phyloP scores from a whole-genome alignment of 2,113 vertebrate species.

The Elephas maximus region DNA sequence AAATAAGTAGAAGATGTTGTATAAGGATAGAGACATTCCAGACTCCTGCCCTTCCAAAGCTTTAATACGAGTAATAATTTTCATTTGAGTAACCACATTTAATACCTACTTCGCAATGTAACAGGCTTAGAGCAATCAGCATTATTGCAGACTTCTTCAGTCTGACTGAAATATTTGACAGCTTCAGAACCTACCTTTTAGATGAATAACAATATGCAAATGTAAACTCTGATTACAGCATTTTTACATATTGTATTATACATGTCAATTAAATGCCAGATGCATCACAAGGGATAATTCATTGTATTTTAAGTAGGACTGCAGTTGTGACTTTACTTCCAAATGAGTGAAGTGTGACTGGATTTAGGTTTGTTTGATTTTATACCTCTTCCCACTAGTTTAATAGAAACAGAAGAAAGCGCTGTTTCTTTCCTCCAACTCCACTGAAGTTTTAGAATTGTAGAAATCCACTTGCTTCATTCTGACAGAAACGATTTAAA shows the following conservation, averaged over 20 bases:
- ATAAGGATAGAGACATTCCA: neutral
- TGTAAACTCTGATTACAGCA: neutral
- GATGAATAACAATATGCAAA: neutral
- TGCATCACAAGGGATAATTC: neutral
- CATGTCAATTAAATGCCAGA: neutral
- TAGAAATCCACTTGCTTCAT: neutral
- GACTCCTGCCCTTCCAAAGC: neutral
- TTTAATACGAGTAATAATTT: neutral
- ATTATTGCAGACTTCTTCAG: neutral
- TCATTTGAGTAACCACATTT: neutral
- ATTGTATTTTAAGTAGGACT: slow-evolving; percentile 1
- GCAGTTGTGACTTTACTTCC: neutral
- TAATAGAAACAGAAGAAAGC: neutral
- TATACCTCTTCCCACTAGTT: neutral
- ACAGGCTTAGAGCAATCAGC: neutral
- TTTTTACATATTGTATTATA: neutral
- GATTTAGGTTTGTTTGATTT: neutral
- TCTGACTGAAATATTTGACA: neutral
- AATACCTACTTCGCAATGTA: too few relatives aligned
- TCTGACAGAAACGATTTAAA: neutral
- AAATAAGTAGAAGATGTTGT: neutral
- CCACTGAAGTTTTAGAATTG: neutral
- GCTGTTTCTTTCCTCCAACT: neutral
- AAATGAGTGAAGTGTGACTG: neutral
- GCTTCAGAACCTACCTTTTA: neutral